These are phyloP conservation scores for Chlorodrepanis virens DNA, from an alignment of 2,113 vertebrate species.

Conservation along the genomic window DNA sequence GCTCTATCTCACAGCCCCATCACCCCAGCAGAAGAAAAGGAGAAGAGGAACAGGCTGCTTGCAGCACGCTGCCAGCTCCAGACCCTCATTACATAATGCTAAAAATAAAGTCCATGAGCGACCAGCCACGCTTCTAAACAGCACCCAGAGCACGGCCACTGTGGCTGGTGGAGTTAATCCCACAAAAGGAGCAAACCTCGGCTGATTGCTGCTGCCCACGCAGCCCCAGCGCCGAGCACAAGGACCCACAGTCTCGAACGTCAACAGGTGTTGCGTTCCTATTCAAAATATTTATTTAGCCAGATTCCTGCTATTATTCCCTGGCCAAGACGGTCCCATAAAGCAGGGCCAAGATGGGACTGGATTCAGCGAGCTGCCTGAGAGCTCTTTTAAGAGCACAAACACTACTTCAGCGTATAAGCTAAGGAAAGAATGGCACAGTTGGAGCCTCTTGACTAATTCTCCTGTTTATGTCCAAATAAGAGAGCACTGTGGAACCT, in stretches of 20 bases:
- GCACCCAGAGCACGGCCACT: accelerated
- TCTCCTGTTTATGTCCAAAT: slow-evolving; percentile 35
- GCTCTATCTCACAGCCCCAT: background rate
- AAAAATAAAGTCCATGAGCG: background rate
- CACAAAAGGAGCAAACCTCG: background rate
- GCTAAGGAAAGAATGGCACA: slow-evolving; percentile 39
- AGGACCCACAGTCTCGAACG: background rate
- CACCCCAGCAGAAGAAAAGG: background rate
- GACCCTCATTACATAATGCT: background rate
- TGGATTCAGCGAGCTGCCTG: slow-evolving; percentile 22
- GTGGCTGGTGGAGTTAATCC: accelerated
- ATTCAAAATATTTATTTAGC: slow-evolving; percentile 32
- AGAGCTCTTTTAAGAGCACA: slow-evolving; percentile 35
- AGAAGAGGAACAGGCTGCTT: slow-evolving; percentile 15
- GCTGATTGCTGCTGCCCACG: accelerated
- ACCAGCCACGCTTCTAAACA: accelerated
- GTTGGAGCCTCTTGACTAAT: slow-evolving; percentile 51
- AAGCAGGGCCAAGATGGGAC: slow-evolving; percentile 15
- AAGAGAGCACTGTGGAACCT: slow-evolving; percentile 30
- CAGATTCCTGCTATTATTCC: background rate
- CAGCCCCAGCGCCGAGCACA: background rate
- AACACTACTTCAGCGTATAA: slow-evolving; percentile 21
- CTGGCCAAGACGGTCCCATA: slow-evolving; percentile 14
- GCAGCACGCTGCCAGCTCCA: background rate
- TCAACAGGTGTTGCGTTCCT: slow-evolving; percentile 37